A percentile compares a stretch with the other conserved stretches of the same genome.
These are phyloP conservation scores for Leptinotarsa haldemani DNA, from an alignment of 2,888 invertebrate species.

Conservation along the genomic window DNA sequence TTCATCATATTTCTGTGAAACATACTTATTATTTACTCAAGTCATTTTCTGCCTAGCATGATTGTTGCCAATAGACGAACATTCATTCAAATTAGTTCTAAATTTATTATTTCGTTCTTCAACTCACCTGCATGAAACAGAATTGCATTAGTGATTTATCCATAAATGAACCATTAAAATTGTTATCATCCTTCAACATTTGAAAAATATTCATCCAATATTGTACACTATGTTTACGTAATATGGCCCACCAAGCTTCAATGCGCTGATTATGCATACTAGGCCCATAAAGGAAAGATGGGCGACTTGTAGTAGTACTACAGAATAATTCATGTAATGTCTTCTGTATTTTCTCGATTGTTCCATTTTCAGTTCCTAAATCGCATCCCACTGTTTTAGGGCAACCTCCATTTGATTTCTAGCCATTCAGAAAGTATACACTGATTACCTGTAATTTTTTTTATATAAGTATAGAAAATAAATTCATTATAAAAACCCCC, in stretches of 20 bases:
- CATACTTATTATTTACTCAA: too few relatives aligned
- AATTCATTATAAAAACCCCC: too few relatives aligned
- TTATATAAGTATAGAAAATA: too few relatives aligned
- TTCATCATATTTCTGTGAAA: too few relatives aligned
- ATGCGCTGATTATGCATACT: slow-evolving; percentile 33
- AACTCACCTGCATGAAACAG: slow-evolving; percentile 25
- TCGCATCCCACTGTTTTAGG: slow-evolving; percentile 34
- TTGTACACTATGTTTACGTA: slow-evolving; percentile 24
- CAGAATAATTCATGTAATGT: slow-evolving; percentile 23
- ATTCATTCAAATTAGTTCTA: background rate
- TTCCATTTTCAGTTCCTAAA: slow-evolving; percentile 39
- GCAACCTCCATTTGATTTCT: slow-evolving; percentile 19
- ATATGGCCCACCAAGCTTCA: slow-evolving; percentile 25
- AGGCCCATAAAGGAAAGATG: slow-evolving; percentile 29
- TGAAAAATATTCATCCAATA: slow-evolving; percentile 38
- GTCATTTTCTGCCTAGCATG: too few relatives aligned
- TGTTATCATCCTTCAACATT: slow-evolving; percentile 27
- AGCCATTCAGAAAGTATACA: slow-evolving; percentile 24
- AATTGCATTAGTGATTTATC: slow-evolving; percentile 29
- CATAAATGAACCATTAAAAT: slow-evolving; percentile 24
- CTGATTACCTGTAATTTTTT: slow-evolving; percentile 25
- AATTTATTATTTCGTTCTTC: background rate
- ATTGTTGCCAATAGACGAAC: too few relatives aligned
- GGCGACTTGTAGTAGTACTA: background rate
- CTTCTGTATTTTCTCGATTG: slow-evolving; percentile 28